Percentiles rank a stretch among this genome's conserved stretches.
phyloP scores from a whole-genome alignment of 2,113 vertebrate species.

The Corydoras maculifer region DNA sequence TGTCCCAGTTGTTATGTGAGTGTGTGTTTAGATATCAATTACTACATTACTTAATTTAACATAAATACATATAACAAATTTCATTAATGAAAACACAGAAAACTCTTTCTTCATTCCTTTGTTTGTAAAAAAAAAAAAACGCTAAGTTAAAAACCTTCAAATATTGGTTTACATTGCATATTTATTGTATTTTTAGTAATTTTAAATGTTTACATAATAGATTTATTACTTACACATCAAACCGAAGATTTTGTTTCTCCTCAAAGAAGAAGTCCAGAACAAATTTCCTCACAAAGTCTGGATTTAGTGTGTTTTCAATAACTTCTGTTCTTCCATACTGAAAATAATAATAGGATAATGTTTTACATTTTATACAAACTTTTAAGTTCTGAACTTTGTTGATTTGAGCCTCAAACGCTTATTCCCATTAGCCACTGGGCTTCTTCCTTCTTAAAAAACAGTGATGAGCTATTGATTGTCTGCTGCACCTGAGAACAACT shows the following conservation, averaged over 20 bases:
- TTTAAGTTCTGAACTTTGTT: background rate
- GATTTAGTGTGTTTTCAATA: conserved; percentile 93
- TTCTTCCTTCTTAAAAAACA: conserved; percentile 8
- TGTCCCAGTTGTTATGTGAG: no score
- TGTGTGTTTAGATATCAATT: no score
- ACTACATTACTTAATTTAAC: no score
- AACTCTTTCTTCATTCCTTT: no score
- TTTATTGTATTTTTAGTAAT: no score
- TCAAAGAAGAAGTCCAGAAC: conserved; percentile 97
- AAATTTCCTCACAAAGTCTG: conserved; percentile 94
- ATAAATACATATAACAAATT: no score
- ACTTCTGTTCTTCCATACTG: conserved; percentile 93
- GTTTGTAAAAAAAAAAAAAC: no score
- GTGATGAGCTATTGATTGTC: conserved; percentile 41
- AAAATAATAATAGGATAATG: background rate
- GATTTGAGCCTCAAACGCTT: conserved; percentile 12
- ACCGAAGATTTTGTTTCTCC: conserved; percentile 93
- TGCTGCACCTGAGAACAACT: conserved; percentile 16
- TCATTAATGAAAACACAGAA: no score
- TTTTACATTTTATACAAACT: background rate
- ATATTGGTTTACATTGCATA: no score
- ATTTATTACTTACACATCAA: conserved; percentile 83
- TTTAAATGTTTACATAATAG: background rate
- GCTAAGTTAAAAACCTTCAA: no score
- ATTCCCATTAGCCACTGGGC: conserved; percentile 11